Base-by-base conservation (phyloP, 2,113 vertebrate genomes). In the Phyllostomus hastatus region DNA sequence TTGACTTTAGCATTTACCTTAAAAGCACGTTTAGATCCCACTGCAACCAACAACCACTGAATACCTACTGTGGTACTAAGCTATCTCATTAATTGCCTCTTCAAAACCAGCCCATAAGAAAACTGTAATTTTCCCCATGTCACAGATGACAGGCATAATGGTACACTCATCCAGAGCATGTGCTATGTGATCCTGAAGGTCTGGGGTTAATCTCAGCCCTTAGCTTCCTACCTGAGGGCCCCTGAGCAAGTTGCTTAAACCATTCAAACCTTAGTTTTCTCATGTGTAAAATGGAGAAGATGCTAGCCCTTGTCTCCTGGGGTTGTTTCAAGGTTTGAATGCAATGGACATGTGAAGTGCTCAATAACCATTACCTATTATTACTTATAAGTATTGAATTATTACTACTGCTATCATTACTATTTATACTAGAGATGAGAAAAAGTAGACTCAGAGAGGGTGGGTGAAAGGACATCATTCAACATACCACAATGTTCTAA, bases 101-200 rank as follows among this genome's bases (percentile, higher is more conserved):
- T 83, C 20, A 54, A 38, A 85, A 67, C 28, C 35, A 79, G 75
- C 19, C n/a, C 24, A 1, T 19, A 52, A 38, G 41, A 83, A 75
- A 69, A 46, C 4, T 4, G 28, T 50, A 20, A 4, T 1, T 33
- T 38, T 46, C 24, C 28, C 69, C 33, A 66, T 2, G 12, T 22
- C 24, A 15, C 72, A 52, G 5, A 1, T 4, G 70, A 33, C n/a
- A 76, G 69, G 57, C 19, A 7, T 2, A 4, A 38, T 2, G 4
- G 22, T 33, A 41, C 15, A 48, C 20, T 41, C 19, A 41, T 10
- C 26, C 79, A 69, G n/a, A 43, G 46, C 26, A 50, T 0, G 5
- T 22, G 26, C 38, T 33, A 1, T 12, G 7, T 0, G 0, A 69
- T 66, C 67, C 48, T 52, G 16, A 31, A 50, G 12, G 15, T 8